Evolutionary conservation across 2,797 vertebrate genomes (phyloP).

Genomic region (Scyliorhinus canicula): DNA sequence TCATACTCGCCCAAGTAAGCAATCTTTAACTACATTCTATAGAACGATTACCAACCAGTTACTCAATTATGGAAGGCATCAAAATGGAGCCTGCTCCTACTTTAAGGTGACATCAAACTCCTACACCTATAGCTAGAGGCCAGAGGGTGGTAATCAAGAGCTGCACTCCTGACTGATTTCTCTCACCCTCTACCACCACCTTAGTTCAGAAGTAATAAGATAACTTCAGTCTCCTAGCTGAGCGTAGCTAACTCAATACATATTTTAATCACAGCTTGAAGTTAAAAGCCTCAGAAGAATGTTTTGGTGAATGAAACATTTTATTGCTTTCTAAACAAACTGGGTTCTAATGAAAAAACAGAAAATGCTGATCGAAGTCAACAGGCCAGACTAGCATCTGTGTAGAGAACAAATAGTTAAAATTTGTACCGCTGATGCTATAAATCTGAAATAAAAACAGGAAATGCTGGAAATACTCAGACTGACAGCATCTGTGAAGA

Average conservation of each 20-base stretch:
- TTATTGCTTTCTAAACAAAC: neutral
- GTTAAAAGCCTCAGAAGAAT: neutral
- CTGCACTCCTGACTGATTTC: neutral
- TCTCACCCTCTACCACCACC: neutral
- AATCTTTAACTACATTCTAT: neutral
- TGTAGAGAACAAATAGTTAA: neutral
- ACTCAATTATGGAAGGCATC: neutral
- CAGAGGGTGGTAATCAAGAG: neutral
- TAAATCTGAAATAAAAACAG: too few relatives aligned
- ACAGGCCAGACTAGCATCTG: neutral
- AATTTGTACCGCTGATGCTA: neutral
- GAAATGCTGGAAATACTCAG: too few relatives aligned
- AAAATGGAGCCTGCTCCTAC: neutral
- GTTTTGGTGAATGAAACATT: neutral
- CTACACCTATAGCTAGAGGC: neutral
- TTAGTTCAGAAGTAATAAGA: neutral
- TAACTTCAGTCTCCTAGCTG: neutral
- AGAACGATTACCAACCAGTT: neutral
- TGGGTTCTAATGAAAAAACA: neutral
- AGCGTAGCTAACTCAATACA: neutral
- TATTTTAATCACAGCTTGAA: neutral
- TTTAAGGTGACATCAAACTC: neutral
- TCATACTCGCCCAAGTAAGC: neutral
- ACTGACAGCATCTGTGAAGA: too few relatives aligned
- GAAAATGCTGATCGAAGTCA: neutral